Conservation (phyloP, 2,888 invertebrate genomes). For the Plagodis dolabraria region DNA sequence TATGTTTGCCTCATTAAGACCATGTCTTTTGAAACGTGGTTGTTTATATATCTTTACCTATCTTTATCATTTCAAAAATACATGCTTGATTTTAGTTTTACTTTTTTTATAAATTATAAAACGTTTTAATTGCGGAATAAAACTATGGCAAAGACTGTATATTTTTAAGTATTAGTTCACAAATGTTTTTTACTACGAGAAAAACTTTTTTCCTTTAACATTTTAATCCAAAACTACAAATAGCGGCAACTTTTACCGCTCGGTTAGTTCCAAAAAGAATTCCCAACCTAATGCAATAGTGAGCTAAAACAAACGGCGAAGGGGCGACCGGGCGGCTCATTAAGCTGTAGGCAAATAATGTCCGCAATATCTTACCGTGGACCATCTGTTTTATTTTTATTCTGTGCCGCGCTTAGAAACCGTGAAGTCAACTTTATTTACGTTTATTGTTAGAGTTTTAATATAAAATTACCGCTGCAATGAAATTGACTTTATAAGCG, state of each 20-base stretch:
- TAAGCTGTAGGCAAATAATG: constrained; percentile 36
- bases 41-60: no score
- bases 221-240: constrained; percentile 6
- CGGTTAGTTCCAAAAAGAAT: constrained; percentile 26
- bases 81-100: no score
- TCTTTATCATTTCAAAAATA: no score
- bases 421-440: constrained; percentile 31
- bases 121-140: no score
- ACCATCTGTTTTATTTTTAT: constrained; percentile 29
- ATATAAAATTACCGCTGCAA: constrained; percentile 14
- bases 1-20: no score
- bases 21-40: no score
- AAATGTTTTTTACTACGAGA: no score
- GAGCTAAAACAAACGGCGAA: constrained; percentile 33
- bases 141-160: no score
- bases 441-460: constrained; percentile 22
- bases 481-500: not conserved
- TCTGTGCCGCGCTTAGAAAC: constrained; percentile 25
- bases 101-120: no score
- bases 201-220: no score
- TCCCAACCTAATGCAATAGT: constrained; percentile 28
- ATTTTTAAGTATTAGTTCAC: no score
- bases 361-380: constrained; percentile 30
- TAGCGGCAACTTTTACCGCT: constrained; percentile 12
- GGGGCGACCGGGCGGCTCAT: constrained; percentile 30